phyloP scores from a whole-genome alignment of 2,113 vertebrate species.

The Poecile atricapillus region DNA sequence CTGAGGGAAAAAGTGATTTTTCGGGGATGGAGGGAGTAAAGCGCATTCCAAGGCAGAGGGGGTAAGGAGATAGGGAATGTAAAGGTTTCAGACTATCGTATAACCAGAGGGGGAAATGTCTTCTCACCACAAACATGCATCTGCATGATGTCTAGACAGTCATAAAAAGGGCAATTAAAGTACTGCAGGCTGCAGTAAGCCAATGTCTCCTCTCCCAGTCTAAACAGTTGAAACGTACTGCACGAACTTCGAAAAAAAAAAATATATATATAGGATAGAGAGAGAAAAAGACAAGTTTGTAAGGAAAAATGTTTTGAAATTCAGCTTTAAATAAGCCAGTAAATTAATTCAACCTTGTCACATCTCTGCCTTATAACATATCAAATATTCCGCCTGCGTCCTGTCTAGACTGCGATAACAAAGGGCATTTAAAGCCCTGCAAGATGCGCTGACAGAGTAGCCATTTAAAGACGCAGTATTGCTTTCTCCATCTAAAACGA shows the following conservation, averaged over 20 bases:
- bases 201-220: conserved; percentile 62
- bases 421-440: conserved; percentile 78
- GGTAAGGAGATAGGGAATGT: conserved; percentile 60
- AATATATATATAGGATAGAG: neutral
- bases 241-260: neutral
- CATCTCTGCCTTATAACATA: conserved; percentile 70
- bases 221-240: conserved; percentile 40
- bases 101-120: conserved; percentile 69
- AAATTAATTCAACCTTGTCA: conserved; percentile 75
- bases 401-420: conserved; percentile 85
- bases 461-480: conserved; percentile 76
- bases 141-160: conserved; percentile 80
- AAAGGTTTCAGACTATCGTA: conserved; percentile 58
- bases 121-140: conserved; percentile 70
- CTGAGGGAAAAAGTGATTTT: neutral
- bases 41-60: conserved; percentile 1
- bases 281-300: conserved; percentile 17
- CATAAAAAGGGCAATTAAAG: conserved; percentile 78
- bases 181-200: conserved; percentile 62
- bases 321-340: conserved; percentile 64
- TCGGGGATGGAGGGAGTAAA: neutral
- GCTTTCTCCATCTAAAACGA: conserved; percentile 69
- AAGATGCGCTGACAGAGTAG: conserved; percentile 77
- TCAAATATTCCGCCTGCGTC: conserved; percentile 78
- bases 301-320: conserved; percentile 63